Percentiles rank a stretch among this genome's conserved stretches.
These are phyloP conservation scores for Harpegnathos saltator DNA, from an alignment of 1,140 invertebrate species.

Conservation along the genomic window DNA sequence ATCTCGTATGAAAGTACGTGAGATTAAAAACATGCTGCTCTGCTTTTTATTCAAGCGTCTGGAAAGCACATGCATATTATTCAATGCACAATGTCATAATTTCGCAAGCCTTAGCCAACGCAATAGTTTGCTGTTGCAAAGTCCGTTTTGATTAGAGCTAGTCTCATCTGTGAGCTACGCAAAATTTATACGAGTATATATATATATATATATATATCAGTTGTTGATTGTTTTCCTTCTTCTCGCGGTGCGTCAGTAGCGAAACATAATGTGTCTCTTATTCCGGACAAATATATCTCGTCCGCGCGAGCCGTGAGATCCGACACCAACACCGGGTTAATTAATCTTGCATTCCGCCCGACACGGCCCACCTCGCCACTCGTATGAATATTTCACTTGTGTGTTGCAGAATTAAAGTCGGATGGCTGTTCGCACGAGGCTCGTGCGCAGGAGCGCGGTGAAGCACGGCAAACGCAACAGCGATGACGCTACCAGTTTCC, in stretches of 20 bases:
- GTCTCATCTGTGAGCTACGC: too few species aligned
- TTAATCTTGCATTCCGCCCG: conserved; percentile 12
- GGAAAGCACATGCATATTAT: conserved; percentile 10
- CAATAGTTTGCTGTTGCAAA: background rate
- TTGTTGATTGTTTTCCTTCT: background rate
- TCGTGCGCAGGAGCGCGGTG: conserved; percentile 60
- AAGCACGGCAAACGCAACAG: conserved; percentile 60
- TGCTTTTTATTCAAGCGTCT: background rate
- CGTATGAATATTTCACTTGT: conserved; percentile 23
- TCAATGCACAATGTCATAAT: background rate
- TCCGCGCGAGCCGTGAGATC: background rate
- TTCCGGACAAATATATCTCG: background rate
- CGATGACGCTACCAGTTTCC: conserved; percentile 86
- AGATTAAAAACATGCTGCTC: conserved; percentile 16
- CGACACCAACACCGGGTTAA: background rate
- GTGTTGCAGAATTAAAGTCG: conserved; percentile 66
- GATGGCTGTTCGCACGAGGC: conserved; percentile 67
- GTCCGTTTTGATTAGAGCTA: background rate
- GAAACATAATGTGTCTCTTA: background rate
- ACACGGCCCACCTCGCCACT: background rate
- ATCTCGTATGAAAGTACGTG: background rate
- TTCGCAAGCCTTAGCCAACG: background rate
- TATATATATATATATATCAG: too few species aligned
- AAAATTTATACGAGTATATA: too few species aligned
- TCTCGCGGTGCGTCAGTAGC: background rate